These are phyloP conservation scores for Byasa hedistus DNA, from an alignment of 2,888 invertebrate species.

Conservation along the genomic window DNA sequence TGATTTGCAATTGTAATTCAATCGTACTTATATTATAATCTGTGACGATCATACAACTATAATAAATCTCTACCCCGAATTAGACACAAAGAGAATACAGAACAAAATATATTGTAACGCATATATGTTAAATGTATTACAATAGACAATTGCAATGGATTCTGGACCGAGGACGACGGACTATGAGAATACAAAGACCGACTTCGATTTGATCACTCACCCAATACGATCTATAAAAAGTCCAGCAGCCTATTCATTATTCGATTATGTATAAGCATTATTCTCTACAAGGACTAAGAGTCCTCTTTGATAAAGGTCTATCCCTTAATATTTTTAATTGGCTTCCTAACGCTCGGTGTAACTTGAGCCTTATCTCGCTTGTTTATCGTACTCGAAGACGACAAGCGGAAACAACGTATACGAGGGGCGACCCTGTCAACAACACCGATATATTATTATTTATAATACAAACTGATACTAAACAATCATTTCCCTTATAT, in stretches of 20 bases:
- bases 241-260: no score
- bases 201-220: conserved; percentile 7
- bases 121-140: not conserved
- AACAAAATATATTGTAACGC: not conserved
- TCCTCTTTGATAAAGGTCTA: no score
- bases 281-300: no score
- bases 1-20: no score
- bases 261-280: no score
- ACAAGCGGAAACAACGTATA: conserved; percentile 35
- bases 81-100: not conserved
- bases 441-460: conserved; percentile 22
- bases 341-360: conserved; percentile 35
- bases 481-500: not conserved
- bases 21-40: no score
- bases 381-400: conserved; percentile 34
- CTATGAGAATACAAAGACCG: not conserved
- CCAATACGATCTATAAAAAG: not conserved
- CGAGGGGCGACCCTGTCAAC: conserved; percentile 35
- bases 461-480: conserved; percentile 13
- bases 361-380: conserved; percentile 38
- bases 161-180: not conserved
- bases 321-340: conserved; percentile 34
- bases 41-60: no score
- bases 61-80: not conserved
- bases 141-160: not conserved